Base-by-base conservation (phyloP, 2,797 vertebrate genomes). In the Silurus lanzhouensis region DNA sequence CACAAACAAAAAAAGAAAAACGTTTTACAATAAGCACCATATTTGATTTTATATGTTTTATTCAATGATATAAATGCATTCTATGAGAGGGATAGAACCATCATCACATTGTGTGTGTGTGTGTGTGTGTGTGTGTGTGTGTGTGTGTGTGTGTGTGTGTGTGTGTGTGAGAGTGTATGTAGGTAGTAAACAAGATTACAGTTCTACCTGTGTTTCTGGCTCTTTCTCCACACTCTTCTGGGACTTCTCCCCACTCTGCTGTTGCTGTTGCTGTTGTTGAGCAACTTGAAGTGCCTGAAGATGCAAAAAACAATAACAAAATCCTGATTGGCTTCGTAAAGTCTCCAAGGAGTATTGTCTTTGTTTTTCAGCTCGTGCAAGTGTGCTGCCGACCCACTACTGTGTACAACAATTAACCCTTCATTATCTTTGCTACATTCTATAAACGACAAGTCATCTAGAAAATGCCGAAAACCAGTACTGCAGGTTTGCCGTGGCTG, bases 201-300 rank as follows among this genome's bases (percentile, higher is more conserved):
- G 84, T 68, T 83, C 19, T 95, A 96, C 96, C 96, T 97, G 96
- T 87, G 96, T 92, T 87, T 95, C 93, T 90, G 95, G 92, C 89
- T 96, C 96, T 85, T 96, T 96, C 92, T 96, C 96, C 94, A 95
- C 94, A 93, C 95, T 96, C 94, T 96, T 96, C 46, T 95, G 96
- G 89, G 95, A 95, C 90, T 96, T 97, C 92, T 95, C 90, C 88
- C 95, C 96, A 92, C 94, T 95, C 87, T 93, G 93, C 92, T 88
- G 88, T 83, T 90, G 89, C 58, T 75, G 75, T 77, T 96, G 96
- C 58, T 96, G 96, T 90, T 96, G 96, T 89, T 96, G 94, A 91
- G 96, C 95, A 92, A 96, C 96, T 92, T 96, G 96, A 89, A 97
- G 95, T 86, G 95, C 96, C 96, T 97, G 90, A 0, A 90, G 85